These are phyloP conservation scores for Aleadryas rufinucha DNA, from an alignment of 2,113 vertebrate species.

Conservation along the genomic window DNA sequence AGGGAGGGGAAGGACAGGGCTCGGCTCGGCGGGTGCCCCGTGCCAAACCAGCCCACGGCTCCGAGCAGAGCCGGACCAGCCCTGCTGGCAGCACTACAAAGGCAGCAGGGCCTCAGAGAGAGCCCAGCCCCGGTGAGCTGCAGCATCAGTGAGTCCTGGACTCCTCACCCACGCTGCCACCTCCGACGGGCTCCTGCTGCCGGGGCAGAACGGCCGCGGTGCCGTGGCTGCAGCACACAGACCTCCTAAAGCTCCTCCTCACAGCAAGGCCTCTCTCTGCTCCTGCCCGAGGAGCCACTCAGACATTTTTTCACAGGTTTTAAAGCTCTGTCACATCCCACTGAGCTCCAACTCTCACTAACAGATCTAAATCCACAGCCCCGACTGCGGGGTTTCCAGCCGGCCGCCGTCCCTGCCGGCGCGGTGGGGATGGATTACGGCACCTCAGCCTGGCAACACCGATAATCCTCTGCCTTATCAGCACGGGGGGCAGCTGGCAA, in stretches of 20 bases:
- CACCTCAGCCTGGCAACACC: background rate
- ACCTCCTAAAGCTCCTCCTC: background rate
- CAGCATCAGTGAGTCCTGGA: accelerated
- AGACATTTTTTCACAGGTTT: background rate
- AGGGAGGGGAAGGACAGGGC: background rate
- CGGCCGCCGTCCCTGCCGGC: background rate
- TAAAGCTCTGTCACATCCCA: slow-evolving; percentile 19
- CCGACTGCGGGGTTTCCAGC: background rate
- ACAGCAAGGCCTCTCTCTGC: background rate
- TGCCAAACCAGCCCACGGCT: accelerated
- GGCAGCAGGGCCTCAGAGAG: background rate
- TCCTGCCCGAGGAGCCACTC: background rate
- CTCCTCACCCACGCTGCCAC: background rate
- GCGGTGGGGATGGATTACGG: background rate
- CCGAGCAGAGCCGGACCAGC: background rate
- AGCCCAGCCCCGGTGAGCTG: background rate
- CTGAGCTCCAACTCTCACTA: background rate
- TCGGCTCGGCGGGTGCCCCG: accelerated
- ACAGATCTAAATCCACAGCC: background rate
- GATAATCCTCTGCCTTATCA: background rate
- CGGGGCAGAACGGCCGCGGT: accelerated
- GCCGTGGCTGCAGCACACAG: background rate
- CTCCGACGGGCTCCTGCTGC: accelerated
- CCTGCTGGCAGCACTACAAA: background rate
- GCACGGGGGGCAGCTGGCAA: background rate